Evolutionary conservation across 2,113 vertebrate species (phyloP), one percentile per base, ranked within the genome.

Genomic region (Entomyzon cyanotis): DNA sequence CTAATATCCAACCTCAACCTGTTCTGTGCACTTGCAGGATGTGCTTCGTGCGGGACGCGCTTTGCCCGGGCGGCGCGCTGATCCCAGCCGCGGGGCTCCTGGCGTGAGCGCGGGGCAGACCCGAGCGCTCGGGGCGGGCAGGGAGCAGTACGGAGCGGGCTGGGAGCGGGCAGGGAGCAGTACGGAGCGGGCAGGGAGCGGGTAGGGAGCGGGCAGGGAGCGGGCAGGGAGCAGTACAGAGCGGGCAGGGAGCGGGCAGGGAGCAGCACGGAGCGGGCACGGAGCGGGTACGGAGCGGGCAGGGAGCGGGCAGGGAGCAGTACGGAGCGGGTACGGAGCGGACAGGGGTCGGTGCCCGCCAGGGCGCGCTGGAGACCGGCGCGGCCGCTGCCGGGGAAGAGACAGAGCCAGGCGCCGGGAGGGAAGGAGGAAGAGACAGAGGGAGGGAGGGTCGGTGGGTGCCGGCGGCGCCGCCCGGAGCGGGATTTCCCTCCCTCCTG

Each of bases 341-440:
- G 52, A 47, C 12, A 12, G 7, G 44, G 55, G 13, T 4, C 63
- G 27, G 13, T 80, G 53, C 18, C 97, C 93, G 39, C 96, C 94
- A 92, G 96, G 94, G 91, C 44, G 93, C 94, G 81, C 81, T 67
- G 82, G 79, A 85, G 95, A 67, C 77, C 73, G 81, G 65, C 24
- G 74, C 31, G 33, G 53, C 73, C 20, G 67, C 64, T 15, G 75
- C 42, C 33, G 75, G 50, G 58, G 35, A 70, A 31, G 6, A 47
- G 17, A 31, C 6, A 55, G 17, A 64, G n/a, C 59, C 69, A 11
- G 81, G 15, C 49, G 8, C 18, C 9, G 22, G 9, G 9, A 78
- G 58, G n/a, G 52, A 49, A 14, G 39, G 23, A 11, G 30, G 23
- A 8, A 30, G 20, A 18, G 37, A 37, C 37, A 37, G 20, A 33